These are phyloP conservation scores for Corythornis vintsioides DNA, from an alignment of 2,113 vertebrate species.

Conservation along the genomic window DNA sequence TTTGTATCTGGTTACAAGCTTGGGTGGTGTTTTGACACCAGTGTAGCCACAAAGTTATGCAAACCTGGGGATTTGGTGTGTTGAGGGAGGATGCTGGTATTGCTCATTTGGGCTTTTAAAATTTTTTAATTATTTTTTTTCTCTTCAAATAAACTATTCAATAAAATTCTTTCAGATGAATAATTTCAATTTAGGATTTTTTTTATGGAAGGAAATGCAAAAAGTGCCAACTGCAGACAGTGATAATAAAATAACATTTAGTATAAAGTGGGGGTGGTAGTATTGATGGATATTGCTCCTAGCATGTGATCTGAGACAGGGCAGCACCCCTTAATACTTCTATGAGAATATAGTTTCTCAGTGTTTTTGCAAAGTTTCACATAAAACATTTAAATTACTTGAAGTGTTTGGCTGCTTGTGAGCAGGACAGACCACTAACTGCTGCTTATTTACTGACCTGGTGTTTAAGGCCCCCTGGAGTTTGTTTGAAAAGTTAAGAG, in stretches of 20 bases:
- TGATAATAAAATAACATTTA: not conserved
- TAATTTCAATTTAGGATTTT: not conserved
- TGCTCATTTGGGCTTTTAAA: not conserved
- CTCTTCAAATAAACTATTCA: not conserved
- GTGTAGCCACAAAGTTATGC: not conserved
- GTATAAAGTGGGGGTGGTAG: not conserved
- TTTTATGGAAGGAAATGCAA: not conserved
- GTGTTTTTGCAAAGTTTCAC: constrained; percentile 41
- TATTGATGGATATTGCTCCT: not conserved
- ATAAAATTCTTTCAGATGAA: not conserved
- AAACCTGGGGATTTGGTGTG: not conserved
- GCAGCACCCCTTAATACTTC: not conserved
- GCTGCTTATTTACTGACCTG: constrained; percentile 74
- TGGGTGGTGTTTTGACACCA: not conserved
- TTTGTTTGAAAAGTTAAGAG: constrained; percentile 83
- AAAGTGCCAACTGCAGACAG: not conserved
- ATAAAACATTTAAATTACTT: constrained; percentile 40
- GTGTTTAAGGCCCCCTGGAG: constrained; percentile 80
- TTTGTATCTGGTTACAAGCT: not conserved
- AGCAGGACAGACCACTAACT: constrained; percentile 52
- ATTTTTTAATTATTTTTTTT: not conserved
- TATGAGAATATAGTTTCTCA: constrained; percentile 44
- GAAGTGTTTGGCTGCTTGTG: constrained; percentile 38
- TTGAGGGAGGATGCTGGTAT: not conserved
- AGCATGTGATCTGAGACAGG: not conserved